phyloP scores from a whole-genome alignment of 2,888 invertebrate species.

The Xanthia togata region DNA sequence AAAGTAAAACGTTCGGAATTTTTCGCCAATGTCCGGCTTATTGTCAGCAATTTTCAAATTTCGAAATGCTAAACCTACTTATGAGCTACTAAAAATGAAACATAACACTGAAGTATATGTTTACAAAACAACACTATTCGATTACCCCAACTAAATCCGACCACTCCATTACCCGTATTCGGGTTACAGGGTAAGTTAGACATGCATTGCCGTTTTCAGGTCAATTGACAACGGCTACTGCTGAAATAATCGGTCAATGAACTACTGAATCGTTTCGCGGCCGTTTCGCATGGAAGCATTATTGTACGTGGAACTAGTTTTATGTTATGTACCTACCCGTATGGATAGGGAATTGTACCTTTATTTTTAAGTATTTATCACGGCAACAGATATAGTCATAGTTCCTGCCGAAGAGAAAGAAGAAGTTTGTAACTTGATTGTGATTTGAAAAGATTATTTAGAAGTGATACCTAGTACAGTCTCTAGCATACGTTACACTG shows the following conservation, averaged over 20 bases:
- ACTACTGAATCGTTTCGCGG: conserved; percentile 56
- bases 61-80: background rate
- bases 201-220: conserved; percentile 66
- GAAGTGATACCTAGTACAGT: no score
- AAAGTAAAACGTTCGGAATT: background rate
- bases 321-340: background rate
- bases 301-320: conserved; percentile 37
- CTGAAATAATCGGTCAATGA: conserved; percentile 67
- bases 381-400: no score
- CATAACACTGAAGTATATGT: background rate
- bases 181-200: conserved; percentile 54
- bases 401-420: no score
- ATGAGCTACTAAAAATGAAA: background rate
- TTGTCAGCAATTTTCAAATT: background rate
- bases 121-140: background rate
- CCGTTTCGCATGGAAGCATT: conserved; percentile 27
- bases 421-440: no score
- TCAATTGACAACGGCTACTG: conserved; percentile 58
- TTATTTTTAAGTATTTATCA: no score
- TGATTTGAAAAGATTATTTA: no score
- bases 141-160: conserved; percentile 2
- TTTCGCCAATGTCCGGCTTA: background rate
- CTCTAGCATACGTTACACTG: no score
- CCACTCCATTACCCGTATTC: conserved; percentile 32
- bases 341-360: background rate